phyloP scores from a whole-genome alignment of 2,113 vertebrate genomes.

The Protobothrops mucrosquamatus region DNA sequence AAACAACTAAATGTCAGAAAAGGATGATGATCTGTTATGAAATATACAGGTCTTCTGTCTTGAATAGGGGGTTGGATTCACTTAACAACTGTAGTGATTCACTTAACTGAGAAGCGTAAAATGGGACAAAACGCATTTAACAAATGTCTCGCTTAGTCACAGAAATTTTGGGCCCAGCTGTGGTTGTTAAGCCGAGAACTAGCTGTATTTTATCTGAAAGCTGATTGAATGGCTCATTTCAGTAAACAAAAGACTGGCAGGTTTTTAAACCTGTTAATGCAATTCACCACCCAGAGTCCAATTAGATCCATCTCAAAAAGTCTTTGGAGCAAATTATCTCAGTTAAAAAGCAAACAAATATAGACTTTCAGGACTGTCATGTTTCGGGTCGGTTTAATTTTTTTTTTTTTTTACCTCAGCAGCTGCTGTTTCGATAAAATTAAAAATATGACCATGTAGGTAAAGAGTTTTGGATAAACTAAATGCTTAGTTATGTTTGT shows the following conservation, averaged over 20 bases:
- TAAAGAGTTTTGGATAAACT: not conserved
- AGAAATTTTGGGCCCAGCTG: too few species aligned
- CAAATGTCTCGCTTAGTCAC: too few species aligned
- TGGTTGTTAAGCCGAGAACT: too few species aligned
- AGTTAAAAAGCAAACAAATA: not conserved
- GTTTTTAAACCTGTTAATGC: not conserved
- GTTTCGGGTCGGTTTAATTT: not conserved
- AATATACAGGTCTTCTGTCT: too few species aligned
- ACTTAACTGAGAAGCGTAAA: too few species aligned
- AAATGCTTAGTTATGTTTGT: not conserved
- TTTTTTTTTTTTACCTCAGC: not conserved
- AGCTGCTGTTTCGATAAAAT: not conserved
- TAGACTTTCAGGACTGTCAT: not conserved
- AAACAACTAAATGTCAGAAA: too few species aligned
- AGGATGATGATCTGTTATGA: too few species aligned
- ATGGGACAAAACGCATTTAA: too few species aligned
- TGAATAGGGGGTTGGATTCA: too few species aligned
- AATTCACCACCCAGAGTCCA: not conserved
- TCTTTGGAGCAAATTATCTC: not conserved
- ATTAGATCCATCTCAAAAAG: not conserved
- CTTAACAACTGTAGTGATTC: too few species aligned
- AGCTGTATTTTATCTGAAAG: not conserved
- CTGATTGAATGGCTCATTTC: not conserved
- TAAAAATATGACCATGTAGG: not conserved
- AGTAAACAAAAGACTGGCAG: not conserved